A percentile compares a stretch with the other conserved stretches of the same genome.
Evolutionary conservation across 1,140 invertebrate species (phyloP).

Genomic region (Brachystomella parvula): DNA sequence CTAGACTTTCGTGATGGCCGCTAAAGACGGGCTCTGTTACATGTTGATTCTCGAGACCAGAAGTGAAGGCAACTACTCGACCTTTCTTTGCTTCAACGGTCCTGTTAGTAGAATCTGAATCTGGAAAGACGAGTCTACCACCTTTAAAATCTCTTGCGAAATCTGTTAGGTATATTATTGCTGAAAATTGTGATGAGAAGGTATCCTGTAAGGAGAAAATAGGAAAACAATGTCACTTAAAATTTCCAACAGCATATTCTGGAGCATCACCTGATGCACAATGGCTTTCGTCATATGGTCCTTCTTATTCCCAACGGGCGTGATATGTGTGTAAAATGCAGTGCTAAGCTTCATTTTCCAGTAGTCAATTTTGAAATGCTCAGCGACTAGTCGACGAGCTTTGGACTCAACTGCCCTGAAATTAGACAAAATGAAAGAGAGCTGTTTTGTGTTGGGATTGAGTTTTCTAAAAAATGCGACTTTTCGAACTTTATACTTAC

Average conservation of each 20-base stretch:
- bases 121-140: constrained; percentile 73
- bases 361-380: constrained; percentile 61
- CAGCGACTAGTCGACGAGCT: constrained; percentile 64
- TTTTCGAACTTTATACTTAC: neutral
- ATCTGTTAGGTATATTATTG: constrained; percentile 68
- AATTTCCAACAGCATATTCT: constrained; percentile 10
- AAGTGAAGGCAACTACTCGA: constrained; percentile 73
- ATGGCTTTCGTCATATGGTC: constrained; percentile 49
- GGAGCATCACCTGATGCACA: constrained; percentile 64
- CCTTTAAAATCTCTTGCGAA: constrained; percentile 67
- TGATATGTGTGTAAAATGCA: constrained; percentile 75
- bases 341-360: constrained; percentile 64
- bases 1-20: constrained; percentile 68
- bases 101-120: constrained; percentile 52
- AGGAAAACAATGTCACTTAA: constrained; percentile 25
- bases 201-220: constrained; percentile 62
- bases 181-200: constrained; percentile 75
- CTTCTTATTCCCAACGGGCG: constrained; percentile 56
- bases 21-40: constrained; percentile 68
- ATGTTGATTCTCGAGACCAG: constrained; percentile 74
- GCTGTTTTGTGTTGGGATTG: neutral
- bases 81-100: constrained; percentile 70
- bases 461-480: neutral
- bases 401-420: constrained; percentile 62
- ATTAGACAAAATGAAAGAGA: no score